A percentile compares a stretch with the other conserved stretches of the same genome.
Evolutionary conservation across 2,888 invertebrate species (phyloP).

Genomic region (Eilema griseolum): DNA sequence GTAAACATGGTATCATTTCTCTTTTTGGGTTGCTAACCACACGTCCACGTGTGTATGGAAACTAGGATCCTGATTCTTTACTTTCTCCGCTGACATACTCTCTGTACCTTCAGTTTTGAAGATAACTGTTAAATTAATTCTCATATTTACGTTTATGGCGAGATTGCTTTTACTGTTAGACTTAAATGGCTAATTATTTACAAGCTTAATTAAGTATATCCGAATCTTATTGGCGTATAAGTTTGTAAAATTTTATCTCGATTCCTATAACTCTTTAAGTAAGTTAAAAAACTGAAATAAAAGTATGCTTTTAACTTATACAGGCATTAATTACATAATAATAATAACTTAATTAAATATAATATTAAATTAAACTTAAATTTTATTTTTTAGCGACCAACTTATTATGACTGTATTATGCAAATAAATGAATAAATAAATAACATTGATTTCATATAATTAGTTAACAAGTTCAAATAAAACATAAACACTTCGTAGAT

Average conservation of each 20-base stretch:
- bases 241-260: neutral
- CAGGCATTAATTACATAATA: neutral
- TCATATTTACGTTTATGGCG: constrained; percentile 29
- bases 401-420: too few species aligned
- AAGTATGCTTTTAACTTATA: neutral
- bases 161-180: constrained; percentile 39
- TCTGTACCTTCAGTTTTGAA: constrained; percentile 36
- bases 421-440: too few species aligned
- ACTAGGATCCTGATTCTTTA: constrained; percentile 52
- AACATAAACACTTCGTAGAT: too few species aligned
- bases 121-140: constrained; percentile 37
- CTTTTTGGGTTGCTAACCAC: neutral
- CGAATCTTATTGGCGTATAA: constrained; percentile 5
- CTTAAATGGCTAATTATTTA: constrained; percentile 1
- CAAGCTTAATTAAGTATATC: constrained; percentile 11
- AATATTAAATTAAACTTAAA: too few species aligned
- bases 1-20: neutral
- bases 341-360: too few species aligned
- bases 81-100: constrained; percentile 54
- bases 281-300: neutral
- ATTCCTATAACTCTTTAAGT: neutral
- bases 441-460: too few species aligned
- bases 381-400: too few species aligned
- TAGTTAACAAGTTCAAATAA: too few species aligned
- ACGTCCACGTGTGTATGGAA: constrained; percentile 27